Evolutionary conservation across 2,797 vertebrate species (phyloP).

Genomic region (Lacerta viridis): DNA sequence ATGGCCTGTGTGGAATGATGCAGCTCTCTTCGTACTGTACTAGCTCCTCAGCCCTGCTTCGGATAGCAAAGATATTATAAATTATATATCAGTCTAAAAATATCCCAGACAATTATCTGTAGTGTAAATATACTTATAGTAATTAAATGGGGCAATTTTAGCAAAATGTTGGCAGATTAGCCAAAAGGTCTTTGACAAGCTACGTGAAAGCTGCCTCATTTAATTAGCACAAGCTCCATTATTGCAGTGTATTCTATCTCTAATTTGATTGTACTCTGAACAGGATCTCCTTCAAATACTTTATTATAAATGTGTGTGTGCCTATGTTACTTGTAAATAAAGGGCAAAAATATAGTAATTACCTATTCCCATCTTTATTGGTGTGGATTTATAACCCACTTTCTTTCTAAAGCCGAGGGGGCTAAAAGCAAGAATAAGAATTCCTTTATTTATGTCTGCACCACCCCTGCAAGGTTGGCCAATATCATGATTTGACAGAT

Average conservation of each 20-base stretch:
- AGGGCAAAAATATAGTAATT: background rate
- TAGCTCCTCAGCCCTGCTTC: background rate
- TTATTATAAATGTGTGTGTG: background rate
- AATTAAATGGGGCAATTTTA: slow-evolving; percentile 42
- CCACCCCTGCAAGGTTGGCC: background rate
- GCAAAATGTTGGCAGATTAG: background rate
- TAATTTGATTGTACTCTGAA: background rate
- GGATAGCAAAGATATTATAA: slow-evolving; percentile 13
- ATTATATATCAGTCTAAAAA: slow-evolving; percentile 30
- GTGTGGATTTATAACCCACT: background rate
- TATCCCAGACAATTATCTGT: slow-evolving; percentile 25
- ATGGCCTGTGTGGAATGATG: background rate
- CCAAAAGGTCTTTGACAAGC: slow-evolving; percentile 44
- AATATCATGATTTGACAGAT: background rate
- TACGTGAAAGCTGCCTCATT: background rate
- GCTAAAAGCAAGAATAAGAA: background rate
- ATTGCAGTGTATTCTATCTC: slow-evolving; percentile 10
- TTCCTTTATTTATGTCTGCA: background rate
- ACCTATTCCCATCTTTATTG: accelerated
- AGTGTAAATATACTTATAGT: slow-evolving; percentile 29
- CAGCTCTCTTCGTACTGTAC: slow-evolving; percentile 1
- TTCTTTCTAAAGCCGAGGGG: background rate
- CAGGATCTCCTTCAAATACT: background rate
- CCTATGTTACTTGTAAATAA: background rate
- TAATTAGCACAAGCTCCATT: background rate